Conservation (phyloP, 2,797 vertebrate genomes). For the Thalassophryne amazonica region DNA sequence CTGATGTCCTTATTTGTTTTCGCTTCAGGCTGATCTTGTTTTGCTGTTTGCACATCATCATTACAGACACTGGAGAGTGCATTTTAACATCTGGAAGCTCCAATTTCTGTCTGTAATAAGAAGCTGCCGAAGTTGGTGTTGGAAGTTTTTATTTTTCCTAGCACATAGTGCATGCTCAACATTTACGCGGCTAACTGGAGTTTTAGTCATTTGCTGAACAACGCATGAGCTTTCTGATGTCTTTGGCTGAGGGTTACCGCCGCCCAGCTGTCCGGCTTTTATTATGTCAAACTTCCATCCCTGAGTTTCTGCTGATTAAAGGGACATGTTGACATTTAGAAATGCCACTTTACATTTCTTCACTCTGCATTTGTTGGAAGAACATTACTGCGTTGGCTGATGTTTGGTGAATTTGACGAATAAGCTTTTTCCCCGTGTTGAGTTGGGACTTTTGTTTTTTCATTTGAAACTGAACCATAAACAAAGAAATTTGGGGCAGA, state of each 20-base stretch:
- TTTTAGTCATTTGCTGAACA: background rate
- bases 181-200: too few species aligned
- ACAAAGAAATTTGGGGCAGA: background rate
- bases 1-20: conserved; percentile 24
- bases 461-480: background rate
- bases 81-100: conserved; percentile 26
- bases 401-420: too few species aligned
- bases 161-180: too few species aligned
- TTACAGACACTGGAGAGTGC: background rate
- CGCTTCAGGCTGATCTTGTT: conserved; percentile 51
- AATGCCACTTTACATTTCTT: conserved; percentile 26
- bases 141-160: too few species aligned
- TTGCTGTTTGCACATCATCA: background rate
- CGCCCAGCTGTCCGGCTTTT: conserved; percentile 2
- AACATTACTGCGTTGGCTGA: background rate
- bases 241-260: conserved; percentile 4
- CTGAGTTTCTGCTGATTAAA: conserved; percentile 48
- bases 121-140: too few species aligned
- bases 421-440: too few species aligned
- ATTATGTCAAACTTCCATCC: conserved; percentile 37
- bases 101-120: too few species aligned
- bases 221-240: conserved; percentile 18
- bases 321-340: conserved; percentile 39
- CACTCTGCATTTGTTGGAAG: conserved; percentile 12
- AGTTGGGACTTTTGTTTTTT: background rate